Conservation (phyloP, 2,797 vertebrate genomes). For the Capromys pilorides region DNA sequence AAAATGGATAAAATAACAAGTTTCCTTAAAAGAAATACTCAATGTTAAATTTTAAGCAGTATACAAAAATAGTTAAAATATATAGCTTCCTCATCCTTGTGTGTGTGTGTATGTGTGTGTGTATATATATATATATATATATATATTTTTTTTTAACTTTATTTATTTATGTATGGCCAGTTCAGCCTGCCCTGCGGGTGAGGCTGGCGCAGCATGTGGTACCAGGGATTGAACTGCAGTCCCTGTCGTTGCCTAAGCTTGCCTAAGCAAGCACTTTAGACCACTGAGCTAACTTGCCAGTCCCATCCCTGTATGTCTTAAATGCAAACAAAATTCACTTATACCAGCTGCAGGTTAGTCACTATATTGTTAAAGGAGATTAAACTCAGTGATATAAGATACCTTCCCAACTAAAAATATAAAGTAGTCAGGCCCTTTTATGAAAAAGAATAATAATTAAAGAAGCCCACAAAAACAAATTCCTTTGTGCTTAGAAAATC, state of each 20-base stretch:
- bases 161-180: no score
- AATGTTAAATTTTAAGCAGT: slow-evolving; percentile 19
- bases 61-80: slow-evolving; percentile 1
- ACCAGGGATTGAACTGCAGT: no score
- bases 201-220: no score
- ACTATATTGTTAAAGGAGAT: slow-evolving; percentile 33
- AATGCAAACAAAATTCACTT: slow-evolving; percentile 14
- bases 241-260: no score
- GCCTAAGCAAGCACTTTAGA: no score
- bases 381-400: slow-evolving; percentile 31
- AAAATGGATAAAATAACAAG: slow-evolving; percentile 1
- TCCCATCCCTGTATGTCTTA: not conserved
- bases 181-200: no score
- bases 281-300: no score
- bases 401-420: slow-evolving; percentile 35
- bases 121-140: no score
- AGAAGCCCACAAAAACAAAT: not conserved
- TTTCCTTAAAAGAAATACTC: slow-evolving; percentile 28
- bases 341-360: not conserved
- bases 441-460: not conserved
- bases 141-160: no score
- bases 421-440: not conserved
- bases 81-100: not conserved
- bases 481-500: slow-evolving; percentile 29
- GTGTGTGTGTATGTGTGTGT: not conserved